A percentile compares a stretch with the other conserved stretches of the same genome.
Evolutionary conservation across 2,113 vertebrate species (phyloP).

Genomic region (human): DNA sequence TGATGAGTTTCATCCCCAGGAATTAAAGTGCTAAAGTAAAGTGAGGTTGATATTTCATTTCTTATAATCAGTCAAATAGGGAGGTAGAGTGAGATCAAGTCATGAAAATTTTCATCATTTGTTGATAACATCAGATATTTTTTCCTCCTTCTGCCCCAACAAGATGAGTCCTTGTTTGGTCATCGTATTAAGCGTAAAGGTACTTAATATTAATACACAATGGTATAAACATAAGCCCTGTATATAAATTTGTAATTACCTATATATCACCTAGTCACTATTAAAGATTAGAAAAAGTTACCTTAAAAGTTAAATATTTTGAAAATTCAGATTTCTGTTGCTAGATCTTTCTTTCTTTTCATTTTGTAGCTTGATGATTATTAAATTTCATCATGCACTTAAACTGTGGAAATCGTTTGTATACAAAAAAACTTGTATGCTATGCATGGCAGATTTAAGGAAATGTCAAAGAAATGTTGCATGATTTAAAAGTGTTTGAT

Average conservation of each 20-base stretch:
- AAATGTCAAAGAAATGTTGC: background rate
- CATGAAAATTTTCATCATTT: background rate
- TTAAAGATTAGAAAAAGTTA: background rate
- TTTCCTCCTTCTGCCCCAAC: background rate
- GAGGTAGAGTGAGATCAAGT: background rate
- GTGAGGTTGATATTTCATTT: background rate
- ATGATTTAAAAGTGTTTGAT: background rate
- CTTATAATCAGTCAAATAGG: background rate
- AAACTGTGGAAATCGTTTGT: background rate
- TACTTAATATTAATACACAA: background rate
- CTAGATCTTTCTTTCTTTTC: no score
- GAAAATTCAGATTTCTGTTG: background rate
- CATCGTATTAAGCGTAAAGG: background rate
- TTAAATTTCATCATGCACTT: background rate
- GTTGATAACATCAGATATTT: background rate
- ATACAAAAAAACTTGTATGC: background rate
- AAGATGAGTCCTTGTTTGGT: background rate
- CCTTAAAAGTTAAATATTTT: background rate
- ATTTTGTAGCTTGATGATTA: background rate
- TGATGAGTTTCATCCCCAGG: background rate
- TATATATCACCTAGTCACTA: background rate
- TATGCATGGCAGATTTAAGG: no score
- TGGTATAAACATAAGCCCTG: background rate
- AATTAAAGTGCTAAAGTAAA: background rate
- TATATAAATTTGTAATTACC: background rate